Conservation (phyloP, 64 coral and sea anemone genomes). For the Orbicella faveolata region DNA sequence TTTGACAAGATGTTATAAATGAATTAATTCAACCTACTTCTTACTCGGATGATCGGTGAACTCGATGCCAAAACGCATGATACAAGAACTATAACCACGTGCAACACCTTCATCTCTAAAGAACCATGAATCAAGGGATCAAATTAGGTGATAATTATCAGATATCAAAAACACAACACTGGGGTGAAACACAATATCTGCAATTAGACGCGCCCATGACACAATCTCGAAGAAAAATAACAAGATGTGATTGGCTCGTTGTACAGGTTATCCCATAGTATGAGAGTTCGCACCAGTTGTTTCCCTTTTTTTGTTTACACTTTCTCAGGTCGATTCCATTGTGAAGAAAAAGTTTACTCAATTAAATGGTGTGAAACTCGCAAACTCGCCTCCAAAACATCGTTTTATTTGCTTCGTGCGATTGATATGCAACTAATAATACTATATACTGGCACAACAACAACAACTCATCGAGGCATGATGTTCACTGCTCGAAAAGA, state of each 20-base stretch:
- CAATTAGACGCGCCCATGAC: background rate
- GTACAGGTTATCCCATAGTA: constrained; percentile 12
- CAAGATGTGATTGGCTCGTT: constrained; percentile 31
- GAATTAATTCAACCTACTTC: constrained; percentile 9
- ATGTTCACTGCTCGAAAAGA: too few species aligned
- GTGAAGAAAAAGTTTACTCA: background rate
- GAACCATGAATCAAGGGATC: constrained; percentile 8
- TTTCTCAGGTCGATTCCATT: background rate
- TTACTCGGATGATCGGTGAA: constrained; percentile 19
- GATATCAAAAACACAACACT: background rate
- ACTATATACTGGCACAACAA: too few species aligned
- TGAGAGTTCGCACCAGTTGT: constrained; percentile 24
- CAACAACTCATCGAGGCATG: too few species aligned
- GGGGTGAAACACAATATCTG: background rate
- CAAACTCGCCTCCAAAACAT: too few species aligned
- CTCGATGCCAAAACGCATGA: background rate
- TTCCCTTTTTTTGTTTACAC: background rate
- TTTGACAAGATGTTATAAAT: background rate
- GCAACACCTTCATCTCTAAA: background rate
- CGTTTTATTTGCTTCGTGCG: too few species aligned
- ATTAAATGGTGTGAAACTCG: background rate
- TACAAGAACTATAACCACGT: background rate
- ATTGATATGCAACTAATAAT: too few species aligned
- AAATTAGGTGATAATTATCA: background rate
- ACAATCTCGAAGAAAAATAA: background rate